Base-by-base conservation (phyloP, 2,888 invertebrate genomes). In the Beris chalybata region DNA sequence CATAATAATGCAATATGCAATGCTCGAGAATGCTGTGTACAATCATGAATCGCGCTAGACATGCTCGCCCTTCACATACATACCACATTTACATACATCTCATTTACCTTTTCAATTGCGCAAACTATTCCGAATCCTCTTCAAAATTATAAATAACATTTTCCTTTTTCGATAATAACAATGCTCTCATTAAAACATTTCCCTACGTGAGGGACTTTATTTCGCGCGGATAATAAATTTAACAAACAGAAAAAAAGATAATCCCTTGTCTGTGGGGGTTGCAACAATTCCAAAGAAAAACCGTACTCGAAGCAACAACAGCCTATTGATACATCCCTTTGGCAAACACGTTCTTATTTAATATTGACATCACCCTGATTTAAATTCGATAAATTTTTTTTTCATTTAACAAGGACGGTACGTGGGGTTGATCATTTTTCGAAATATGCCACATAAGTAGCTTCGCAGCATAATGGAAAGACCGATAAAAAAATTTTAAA, bases 281-380 rank as follows among this genome's bases (percentile, higher is more conserved):
- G 38, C 5, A 38, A 38, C 5, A 38, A 7, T 9, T 9, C 38
- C 38, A 7, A 5, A 38, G 38, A 38, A 38, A 38, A 9, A 38
- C 9, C 38, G 7, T 13, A 43, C n/a, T 15, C 22, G 12, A 15
- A 52, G 61, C 61, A 61, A 52, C 61, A 61, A 52, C 61, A 61
- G 50, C 6, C 50, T 32, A 30, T 61, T 61, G 61, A 30, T 32
- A 50, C n/a, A 61, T 61, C 61, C 61, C 43, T 61, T 52, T 15
- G 22, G 43, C 50, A 61, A 61, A 61, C 50, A 61, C 9, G n/a
- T 38, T 52, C 38, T 15, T 50, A 38, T 61, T 47, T 52, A 52
- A 61, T 61, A 61, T 61, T 61, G 52, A 61, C 61, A 52, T 52
- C 61, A 52, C 11, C 50, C 38, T 52, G 61, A 61, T 52, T 61